Evolutionary conservation across 1,140 invertebrate species (phyloP).

Genomic region (Idris sp.): DNA sequence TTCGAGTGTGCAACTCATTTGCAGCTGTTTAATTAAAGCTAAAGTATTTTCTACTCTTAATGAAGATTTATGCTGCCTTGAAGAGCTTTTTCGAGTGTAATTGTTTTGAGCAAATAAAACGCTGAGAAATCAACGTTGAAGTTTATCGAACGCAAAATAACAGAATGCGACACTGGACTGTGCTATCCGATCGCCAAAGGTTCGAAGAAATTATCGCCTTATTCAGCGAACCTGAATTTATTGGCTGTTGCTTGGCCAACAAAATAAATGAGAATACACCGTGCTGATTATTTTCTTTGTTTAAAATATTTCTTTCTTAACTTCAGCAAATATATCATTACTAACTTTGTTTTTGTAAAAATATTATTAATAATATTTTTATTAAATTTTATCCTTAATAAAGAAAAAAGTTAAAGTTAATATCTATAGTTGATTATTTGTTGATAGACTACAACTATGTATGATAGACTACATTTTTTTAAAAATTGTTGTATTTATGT

Average conservation of each 20-base stretch:
- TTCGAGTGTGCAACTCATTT: conserved; percentile 53
- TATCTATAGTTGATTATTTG: no score
- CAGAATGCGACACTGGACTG: conserved; percentile 30
- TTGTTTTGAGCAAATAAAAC: conserved; percentile 51
- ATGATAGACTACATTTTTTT: no score
- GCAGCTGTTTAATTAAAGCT: conserved; percentile 56
- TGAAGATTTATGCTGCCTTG: conserved; percentile 51
- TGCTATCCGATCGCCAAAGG: conserved; percentile 21
- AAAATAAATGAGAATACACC: conserved; percentile 17
- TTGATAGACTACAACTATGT: no score
- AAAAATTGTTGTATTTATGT: not conserved
- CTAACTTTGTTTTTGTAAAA: no score
- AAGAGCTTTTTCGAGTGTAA: conserved; percentile 47
- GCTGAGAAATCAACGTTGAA: conserved; percentile 24
- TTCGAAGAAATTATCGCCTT: conserved; percentile 47
- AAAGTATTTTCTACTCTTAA: conserved; percentile 48
- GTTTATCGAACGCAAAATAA: conserved; percentile 54
- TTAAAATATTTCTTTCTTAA: conserved; percentile 28
- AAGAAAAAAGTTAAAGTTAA: no score
- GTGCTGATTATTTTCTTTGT: conserved; percentile 29
- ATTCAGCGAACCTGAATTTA: conserved; percentile 39
- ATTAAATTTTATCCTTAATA: no score
- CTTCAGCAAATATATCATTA: no score
- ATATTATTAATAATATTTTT: no score
- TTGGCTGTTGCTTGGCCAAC: conserved; percentile 15